A percentile compares a stretch with the other conserved stretches of the same genome.
Conservation (phyloP, 2,797 vertebrate species). For the Sebastolobus altivelis region DNA sequence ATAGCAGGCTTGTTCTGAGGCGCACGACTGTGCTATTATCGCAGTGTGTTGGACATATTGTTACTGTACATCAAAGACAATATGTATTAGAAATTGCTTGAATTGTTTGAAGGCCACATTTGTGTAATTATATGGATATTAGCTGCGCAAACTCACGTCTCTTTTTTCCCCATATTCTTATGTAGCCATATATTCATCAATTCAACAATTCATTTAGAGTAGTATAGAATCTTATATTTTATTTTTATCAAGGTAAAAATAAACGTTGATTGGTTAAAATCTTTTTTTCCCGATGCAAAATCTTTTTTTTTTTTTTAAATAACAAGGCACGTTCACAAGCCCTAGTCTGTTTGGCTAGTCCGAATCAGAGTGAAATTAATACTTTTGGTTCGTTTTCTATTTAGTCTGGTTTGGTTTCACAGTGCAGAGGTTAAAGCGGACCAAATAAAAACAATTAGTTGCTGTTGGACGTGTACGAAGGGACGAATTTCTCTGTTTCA, state of each 20-base stretch:
- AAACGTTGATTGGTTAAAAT: background rate
- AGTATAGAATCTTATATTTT: background rate
- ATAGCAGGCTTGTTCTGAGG: slow-evolving; percentile 31
- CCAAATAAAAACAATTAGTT: no score
- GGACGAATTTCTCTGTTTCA: no score
- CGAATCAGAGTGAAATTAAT: no score
- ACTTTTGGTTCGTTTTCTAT: no score
- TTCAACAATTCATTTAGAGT: background rate
- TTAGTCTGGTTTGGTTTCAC: no score
- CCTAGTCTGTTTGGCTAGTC: no score
- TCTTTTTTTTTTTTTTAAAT: background rate
- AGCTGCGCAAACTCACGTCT: background rate
- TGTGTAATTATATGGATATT: background rate
- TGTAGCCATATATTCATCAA: background rate
- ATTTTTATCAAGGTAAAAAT: background rate
- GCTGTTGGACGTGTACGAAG: no score
- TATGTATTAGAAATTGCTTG: background rate
- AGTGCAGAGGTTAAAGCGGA: no score
- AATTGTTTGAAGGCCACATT: slow-evolving; percentile 1
- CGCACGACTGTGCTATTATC: slow-evolving; percentile 14
- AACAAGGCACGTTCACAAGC: no score
- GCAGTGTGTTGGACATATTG: slow-evolving; percentile 15
- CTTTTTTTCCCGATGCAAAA: background rate
- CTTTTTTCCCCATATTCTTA: background rate
- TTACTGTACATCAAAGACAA: slow-evolving; percentile 10